Base-by-base conservation (phyloP, 1,140 invertebrate species). In the Microplitis demolitor region DNA sequence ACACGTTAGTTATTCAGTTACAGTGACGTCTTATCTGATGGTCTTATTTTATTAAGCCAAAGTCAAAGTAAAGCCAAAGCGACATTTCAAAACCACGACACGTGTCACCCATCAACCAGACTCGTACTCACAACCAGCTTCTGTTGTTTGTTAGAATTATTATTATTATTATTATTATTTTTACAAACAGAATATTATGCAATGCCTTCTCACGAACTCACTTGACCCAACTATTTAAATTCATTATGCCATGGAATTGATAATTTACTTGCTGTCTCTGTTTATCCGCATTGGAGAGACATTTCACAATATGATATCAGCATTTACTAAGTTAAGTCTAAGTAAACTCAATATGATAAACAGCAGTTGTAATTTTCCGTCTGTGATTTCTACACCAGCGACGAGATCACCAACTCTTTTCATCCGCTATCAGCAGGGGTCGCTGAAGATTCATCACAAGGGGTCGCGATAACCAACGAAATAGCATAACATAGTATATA, bases 21-120 rank as follows among this genome's bases (percentile, higher is more conserved):
- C 39, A 8, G 39, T 24, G 56, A 58, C 56, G 56, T 24, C 24
- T 71, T 81, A 82, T 80, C 80, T 75, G 77, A 77, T 82, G 78
- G 61, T 82, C 79, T 83, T 80, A 77, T 82, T 83, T 82, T 56
- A 54, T 73, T 75, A 77, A 51, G 77, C 63, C 66, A 72, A 56
- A 68, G 68, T 71, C 71, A 24, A 24, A 24, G 24, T 24, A 24
- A 24, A 24, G 24, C 24, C 24, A 24, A 24, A 24, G 24, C 74
- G 66, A 69, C 50, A 77, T 79, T 79, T 77, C 77, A 76, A 76
- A 79, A 76, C 63, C 75, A 76, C 74, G 78, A 82, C 82, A 81
- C 80, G 78, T 79, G 81, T 78, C 77, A 34, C 73, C 58, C 64
- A 71, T 45, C 39, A 45, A 45, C 39, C 51, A 61, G 34, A 69